phyloP scores from a whole-genome alignment of 2,797 vertebrate genomes.

The Psittacula echo region DNA sequence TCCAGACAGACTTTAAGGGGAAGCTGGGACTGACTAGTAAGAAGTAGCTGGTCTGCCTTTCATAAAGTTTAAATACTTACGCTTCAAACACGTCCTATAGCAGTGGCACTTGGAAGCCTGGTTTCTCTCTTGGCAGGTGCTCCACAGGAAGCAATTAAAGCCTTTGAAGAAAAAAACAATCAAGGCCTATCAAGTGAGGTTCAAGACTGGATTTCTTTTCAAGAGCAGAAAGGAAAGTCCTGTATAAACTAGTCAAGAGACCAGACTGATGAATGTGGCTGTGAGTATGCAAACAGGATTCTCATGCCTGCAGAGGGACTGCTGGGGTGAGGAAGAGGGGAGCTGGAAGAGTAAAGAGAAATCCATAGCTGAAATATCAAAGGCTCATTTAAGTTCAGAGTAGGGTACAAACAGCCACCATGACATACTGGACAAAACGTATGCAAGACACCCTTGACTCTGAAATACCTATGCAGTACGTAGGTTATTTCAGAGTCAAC shows the following conservation, averaged over 20 bases:
- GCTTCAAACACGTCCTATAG: not conserved
- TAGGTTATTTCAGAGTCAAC: not conserved
- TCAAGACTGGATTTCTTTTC: not conserved
- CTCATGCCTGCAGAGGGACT: not conserved
- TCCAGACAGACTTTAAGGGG: slow-evolving; percentile 1
- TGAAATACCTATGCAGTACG: not conserved
- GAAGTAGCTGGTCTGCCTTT: slow-evolving; percentile 17
- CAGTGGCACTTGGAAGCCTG: not conserved
- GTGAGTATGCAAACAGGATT: not conserved
- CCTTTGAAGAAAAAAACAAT: not conserved
- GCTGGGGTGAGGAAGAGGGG: not conserved
- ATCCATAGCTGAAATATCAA: not conserved
- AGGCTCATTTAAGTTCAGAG: not conserved
- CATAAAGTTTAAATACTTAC: not conserved
- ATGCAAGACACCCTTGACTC: not conserved
- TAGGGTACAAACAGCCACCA: not conserved
- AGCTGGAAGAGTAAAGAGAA: not conserved
- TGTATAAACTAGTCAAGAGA: not conserved
- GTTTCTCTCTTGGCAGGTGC: not conserved
- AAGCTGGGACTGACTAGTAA: not conserved
- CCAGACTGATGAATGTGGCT: not conserved
- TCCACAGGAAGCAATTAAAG: not conserved
- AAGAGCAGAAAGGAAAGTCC: not conserved
- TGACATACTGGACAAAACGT: not conserved
- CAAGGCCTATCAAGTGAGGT: not conserved